These are phyloP conservation scores for Contarinia nasturtii DNA, from an alignment of 1,140 invertebrate genomes.

Conservation along the genomic window DNA sequence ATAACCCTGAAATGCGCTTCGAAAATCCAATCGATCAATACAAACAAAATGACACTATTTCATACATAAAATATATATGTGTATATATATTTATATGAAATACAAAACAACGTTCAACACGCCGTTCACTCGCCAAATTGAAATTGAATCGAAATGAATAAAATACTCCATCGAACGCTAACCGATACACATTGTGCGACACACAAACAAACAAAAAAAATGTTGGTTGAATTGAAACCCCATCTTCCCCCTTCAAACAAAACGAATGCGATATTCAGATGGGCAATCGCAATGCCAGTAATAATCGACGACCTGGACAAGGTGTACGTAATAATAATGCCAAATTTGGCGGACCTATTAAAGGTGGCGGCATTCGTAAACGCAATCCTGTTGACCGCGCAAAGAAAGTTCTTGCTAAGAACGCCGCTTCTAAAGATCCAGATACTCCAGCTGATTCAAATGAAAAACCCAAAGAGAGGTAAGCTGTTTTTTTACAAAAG, in stretches of 20 bases:
- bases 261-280: slow-evolving; percentile 9
- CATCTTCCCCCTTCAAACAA: not conserved
- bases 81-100: no score
- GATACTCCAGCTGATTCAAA: slow-evolving; percentile 16
- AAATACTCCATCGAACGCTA: not conserved
- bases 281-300: slow-evolving; percentile 14
- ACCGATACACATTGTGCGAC: no score
- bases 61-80: no score
- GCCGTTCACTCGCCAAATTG: not conserved
- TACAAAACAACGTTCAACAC: no score
- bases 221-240: not conserved
- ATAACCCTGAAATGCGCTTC: no score
- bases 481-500: slow-evolving; percentile 11
- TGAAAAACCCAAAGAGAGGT: slow-evolving; percentile 22
- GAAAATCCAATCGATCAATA: no score
- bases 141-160: not conserved
- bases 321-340: slow-evolving; percentile 25
- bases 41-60: no score
- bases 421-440: slow-evolving; percentile 17
- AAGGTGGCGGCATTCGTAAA: slow-evolving; percentile 22
- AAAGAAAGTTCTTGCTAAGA: slow-evolving; percentile 26
- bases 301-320: slow-evolving; percentile 12
- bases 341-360: slow-evolving; percentile 8
- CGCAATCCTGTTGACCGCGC: slow-evolving; percentile 26
- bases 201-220: not conserved